phyloP scores from a whole-genome alignment of 2,888 invertebrate genomes.

The Apamea sordens region DNA sequence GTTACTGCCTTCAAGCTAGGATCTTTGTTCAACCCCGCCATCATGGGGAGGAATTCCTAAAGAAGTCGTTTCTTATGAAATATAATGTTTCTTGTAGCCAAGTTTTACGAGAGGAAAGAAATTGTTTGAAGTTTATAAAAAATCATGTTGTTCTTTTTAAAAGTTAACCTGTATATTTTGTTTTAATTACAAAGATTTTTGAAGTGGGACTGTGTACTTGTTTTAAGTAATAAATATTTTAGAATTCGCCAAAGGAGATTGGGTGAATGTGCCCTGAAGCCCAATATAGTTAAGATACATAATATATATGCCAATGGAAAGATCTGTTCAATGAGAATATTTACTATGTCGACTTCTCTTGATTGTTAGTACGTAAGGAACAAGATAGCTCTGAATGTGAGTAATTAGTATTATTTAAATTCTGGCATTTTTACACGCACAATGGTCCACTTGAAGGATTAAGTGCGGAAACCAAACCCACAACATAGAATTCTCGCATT shows the following conservation, averaged over 20 bases:
- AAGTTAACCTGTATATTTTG: conserved; percentile 13
- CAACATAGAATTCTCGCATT: too few species aligned
- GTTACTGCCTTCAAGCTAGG: conserved; percentile 40
- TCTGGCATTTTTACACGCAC: neutral
- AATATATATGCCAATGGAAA: neutral
- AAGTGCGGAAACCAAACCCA: too few species aligned
- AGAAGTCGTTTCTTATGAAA: conserved; percentile 54
- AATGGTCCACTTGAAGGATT: too few species aligned
- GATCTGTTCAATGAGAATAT: neutral
- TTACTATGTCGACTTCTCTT: neutral
- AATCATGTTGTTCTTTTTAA: conserved; percentile 20
- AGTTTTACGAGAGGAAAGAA: conserved; percentile 38
- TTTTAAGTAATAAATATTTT: neutral
- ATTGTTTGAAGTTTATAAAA: conserved; percentile 21
- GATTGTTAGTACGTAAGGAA: neutral
- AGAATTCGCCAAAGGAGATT: neutral
- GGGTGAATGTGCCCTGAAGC: neutral
- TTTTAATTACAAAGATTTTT: neutral
- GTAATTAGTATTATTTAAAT: neutral
- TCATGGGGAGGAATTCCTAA: conserved; percentile 45
- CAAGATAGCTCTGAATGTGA: neutral
- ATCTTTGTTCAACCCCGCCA: conserved; percentile 50
- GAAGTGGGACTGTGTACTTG: too few species aligned
- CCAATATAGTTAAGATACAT: neutral
- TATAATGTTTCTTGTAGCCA: conserved; percentile 53